A percentile compares a stretch with the other conserved stretches of the same genome.
Evolutionary conservation across 1,140 invertebrate species (phyloP).

Genomic region (Caligus rogercresseyi): DNA sequence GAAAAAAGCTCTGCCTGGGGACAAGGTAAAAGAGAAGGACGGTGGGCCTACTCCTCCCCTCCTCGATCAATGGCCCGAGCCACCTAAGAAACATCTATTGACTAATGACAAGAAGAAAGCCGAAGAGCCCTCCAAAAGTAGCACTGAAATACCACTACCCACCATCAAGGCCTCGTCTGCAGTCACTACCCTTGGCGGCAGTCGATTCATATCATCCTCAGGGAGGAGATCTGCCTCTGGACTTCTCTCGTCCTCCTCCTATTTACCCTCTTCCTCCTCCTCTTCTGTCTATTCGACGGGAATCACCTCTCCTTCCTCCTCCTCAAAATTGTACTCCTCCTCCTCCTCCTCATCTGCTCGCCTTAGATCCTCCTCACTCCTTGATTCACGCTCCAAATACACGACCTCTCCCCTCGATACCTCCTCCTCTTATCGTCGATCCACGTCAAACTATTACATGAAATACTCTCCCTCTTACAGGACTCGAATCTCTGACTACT

Average conservation of each 20-base stretch:
- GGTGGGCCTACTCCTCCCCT: background rate
- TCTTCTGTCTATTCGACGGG: background rate
- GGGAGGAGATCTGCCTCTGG: background rate
- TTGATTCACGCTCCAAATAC: background rate
- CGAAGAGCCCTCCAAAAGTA: too few species aligned
- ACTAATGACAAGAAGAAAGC: background rate
- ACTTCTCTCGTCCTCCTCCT: constrained; percentile 10
- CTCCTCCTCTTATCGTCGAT: background rate
- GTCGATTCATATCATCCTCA: background rate
- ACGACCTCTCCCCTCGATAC: background rate
- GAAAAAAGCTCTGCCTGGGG: background rate
- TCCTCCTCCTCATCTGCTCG: background rate
- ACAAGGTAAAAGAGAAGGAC: background rate
- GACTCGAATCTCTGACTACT: too few species aligned
- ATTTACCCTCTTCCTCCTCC: background rate
- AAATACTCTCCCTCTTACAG: too few species aligned
- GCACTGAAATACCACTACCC: too few species aligned
- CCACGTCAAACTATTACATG: too few species aligned
- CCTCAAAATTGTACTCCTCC: background rate
- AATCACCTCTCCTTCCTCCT: background rate
- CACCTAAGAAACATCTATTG: background rate
- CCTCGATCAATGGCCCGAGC: background rate
- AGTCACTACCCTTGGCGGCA: too few species aligned
- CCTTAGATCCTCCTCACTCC: background rate
- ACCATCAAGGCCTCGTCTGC: too few species aligned